These are phyloP conservation scores for Talpa occidentalis DNA, from an alignment of 2,113 vertebrate species.

Conservation along the genomic window DNA sequence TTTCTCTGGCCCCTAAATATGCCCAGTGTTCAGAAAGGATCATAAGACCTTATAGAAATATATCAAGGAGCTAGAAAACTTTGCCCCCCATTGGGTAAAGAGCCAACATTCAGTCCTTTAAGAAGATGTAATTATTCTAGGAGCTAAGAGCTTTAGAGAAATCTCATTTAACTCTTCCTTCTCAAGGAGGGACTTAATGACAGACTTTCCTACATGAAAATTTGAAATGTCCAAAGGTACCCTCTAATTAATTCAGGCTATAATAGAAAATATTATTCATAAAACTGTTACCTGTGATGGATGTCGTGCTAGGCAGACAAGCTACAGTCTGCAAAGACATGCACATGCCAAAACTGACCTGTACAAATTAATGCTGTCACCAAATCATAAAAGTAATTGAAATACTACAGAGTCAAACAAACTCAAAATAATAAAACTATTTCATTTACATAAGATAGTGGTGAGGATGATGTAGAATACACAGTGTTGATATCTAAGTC, in stretches of 20 bases:
- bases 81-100: background rate
- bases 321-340: background rate
- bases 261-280: background rate
- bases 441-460: background rate
- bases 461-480: too few relatives aligned
- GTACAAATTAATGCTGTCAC: background rate
- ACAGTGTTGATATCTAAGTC: too few relatives aligned
- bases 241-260: background rate
- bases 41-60: slow-evolving; percentile 52
- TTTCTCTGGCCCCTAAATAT: slow-evolving; percentile 14
- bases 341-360: background rate
- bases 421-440: background rate
- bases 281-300: background rate
- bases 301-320: background rate
- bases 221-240: background rate
- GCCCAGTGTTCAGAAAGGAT: slow-evolving; percentile 54
- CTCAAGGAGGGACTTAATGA: background rate
- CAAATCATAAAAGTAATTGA: slow-evolving; percentile 16
- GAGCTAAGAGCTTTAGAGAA: slow-evolving; percentile 50
- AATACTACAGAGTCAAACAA: background rate
- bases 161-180: slow-evolving; percentile 51
- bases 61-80: slow-evolving; percentile 53
- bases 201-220: slow-evolving; percentile 19
- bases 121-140: slow-evolving; percentile 62
- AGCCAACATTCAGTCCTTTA: slow-evolving; percentile 48